phyloP scores from a whole-genome alignment of 2,797 vertebrate species.

The Neosilurus hyrtlii region DNA sequence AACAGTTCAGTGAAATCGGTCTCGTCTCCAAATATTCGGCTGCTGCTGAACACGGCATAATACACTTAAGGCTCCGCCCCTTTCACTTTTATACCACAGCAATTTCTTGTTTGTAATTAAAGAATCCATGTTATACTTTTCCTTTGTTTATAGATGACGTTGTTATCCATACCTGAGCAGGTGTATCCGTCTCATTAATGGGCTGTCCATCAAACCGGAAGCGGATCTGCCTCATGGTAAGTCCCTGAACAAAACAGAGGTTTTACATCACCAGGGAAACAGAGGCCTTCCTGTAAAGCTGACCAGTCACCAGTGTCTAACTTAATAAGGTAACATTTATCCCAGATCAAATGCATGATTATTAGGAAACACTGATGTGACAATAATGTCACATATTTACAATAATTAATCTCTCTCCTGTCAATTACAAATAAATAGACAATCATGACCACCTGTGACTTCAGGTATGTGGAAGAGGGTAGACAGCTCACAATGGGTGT shows the following conservation, averaged over 20 bases:
- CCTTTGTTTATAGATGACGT: background rate
- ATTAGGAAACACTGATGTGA: background rate
- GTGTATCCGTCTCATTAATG: slow-evolving; percentile 96
- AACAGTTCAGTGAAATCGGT: background rate
- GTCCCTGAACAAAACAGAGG: slow-evolving; percentile 72
- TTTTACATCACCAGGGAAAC: background rate
- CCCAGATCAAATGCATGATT: background rate
- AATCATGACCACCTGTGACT: background rate
- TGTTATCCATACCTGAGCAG: slow-evolving; percentile 81
- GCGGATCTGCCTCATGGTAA: slow-evolving; percentile 96
- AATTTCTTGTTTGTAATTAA: background rate
- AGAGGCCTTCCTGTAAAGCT: background rate
- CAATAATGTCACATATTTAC: no score
- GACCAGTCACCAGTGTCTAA: background rate
- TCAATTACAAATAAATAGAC: background rate
- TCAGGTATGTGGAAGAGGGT: background rate
- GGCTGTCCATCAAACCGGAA: slow-evolving; percentile 98
- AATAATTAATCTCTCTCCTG: no score
- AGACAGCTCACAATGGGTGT: background rate
- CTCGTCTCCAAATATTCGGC: background rate
- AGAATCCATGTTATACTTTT: background rate
- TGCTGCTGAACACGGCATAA: background rate
- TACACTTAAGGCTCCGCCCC: background rate
- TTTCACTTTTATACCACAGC: background rate
- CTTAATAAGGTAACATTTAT: background rate